Evolutionary conservation across 2,888 invertebrate species (phyloP), one percentile per base, ranked within the genome.

Genomic region (Eupithecia dodoneata): DNA sequence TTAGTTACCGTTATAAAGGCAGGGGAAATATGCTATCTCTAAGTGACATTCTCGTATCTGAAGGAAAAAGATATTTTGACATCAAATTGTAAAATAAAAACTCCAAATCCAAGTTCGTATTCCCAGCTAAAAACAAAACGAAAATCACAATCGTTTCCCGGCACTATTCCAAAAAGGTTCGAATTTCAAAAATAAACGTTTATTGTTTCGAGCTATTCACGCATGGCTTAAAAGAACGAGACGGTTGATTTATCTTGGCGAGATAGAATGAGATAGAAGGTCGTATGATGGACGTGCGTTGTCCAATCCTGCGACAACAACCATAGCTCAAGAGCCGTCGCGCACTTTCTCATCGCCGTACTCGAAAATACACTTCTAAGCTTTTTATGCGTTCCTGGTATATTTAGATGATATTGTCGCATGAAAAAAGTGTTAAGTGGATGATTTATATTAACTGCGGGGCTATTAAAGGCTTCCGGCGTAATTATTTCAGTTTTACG

Each of bases 371-470:
- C 93, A 91, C 91, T 90, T 82, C 88, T 88, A 88, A 89, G 87
- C 89, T 93, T 93, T 94, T 94, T 93, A 92, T 93, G 92, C 87
- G 85, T 88, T 87, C 90, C 89, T 88, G 90, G 90, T 93, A 92
- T 92, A 93, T 93, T 92, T 93, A 91, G 92, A 92, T 86, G 89
- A 92, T 89, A 92, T 91, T 93, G 93, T 93, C 92, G 90, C 90
- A 84, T 86, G 87, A 91, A 92, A 93, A 93, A 93, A 92, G 94
- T 94, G 94, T 94, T 94, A 94, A 94, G 93, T 94, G 93, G 93
- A 93, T 94, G 94, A 95, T 94, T 94, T 94, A 94, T 93, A 91
- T 91, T 92, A 92, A 93, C 91, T 91, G 92, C 88, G 86, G 86
- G 85, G 85, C 86, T 90, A 78, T 93, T 91, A 93, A 88, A 88